Conservation (phyloP, 2,113 vertebrate genomes). For the Uria aalge region DNA sequence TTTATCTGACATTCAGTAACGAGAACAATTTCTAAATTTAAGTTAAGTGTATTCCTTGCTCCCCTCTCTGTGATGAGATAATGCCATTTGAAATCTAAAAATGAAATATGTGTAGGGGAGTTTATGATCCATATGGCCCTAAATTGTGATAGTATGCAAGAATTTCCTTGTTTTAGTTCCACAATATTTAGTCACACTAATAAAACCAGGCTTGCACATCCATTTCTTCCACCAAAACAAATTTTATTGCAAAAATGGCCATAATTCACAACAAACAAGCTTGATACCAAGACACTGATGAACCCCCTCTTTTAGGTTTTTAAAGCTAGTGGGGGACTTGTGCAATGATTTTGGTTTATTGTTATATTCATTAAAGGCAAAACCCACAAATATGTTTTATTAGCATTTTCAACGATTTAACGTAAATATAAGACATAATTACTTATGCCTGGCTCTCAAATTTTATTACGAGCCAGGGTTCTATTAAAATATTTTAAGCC, state of each 20-base stretch:
- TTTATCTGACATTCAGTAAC: constrained; percentile 75
- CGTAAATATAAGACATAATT: constrained; percentile 44
- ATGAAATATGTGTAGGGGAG: constrained; percentile 56
- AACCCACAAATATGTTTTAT: constrained; percentile 42
- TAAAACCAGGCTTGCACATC: constrained; percentile 68
- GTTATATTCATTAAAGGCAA: constrained; percentile 22
- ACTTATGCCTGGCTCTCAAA: constrained; percentile 23
- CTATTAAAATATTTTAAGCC: constrained; percentile 13
- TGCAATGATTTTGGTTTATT: constrained; percentile 46
- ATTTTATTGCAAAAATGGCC: constrained; percentile 67
- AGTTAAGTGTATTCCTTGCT: constrained; percentile 51
- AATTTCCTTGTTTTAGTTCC: constrained; percentile 70
- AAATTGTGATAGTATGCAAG: constrained; percentile 64
- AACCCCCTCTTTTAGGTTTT: constrained; percentile 25
- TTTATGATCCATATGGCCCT: constrained; percentile 71
- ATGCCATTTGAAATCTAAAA: constrained; percentile 48
- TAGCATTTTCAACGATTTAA: constrained; percentile 46
- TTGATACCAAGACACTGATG: constrained; percentile 28
- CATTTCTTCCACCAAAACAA: constrained; percentile 69
- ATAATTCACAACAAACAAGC: constrained; percentile 71
- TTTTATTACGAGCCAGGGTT: constrained; percentile 34
- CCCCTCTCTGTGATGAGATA: constrained; percentile 53
- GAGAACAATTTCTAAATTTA: constrained; percentile 67
- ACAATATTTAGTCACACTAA: constrained; percentile 64
- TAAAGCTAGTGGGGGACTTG: neutral